A percentile compares a stretch with the other conserved stretches of the same genome.
phyloP scores from a whole-genome alignment of 1,140 invertebrate genomes.

The Drosophila sp. region DNA sequence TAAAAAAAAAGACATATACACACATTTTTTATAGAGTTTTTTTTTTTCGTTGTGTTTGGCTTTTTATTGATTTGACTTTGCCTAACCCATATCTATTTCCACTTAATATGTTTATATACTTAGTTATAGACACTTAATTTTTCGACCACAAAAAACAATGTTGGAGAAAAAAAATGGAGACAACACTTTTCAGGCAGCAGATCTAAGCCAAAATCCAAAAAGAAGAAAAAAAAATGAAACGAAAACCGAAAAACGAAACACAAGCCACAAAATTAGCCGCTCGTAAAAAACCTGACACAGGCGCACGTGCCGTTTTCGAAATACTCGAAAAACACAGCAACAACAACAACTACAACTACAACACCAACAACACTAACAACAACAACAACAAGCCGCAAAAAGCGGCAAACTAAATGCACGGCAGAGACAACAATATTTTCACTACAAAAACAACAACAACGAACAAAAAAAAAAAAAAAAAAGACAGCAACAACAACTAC shows the following conservation, averaged over 20 bases:
- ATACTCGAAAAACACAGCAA: slow-evolving; percentile 53
- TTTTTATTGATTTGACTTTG: slow-evolving; percentile 54
- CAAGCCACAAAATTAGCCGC: slow-evolving; percentile 69
- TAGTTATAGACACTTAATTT: slow-evolving; percentile 62
- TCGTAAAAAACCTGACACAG: slow-evolving; percentile 79
- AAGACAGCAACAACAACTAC: slow-evolving; percentile 27
- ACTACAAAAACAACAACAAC: slow-evolving; percentile 51
- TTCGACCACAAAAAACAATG: slow-evolving; percentile 39
- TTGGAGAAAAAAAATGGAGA: slow-evolving; percentile 31
- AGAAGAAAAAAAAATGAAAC: slow-evolving; percentile 33
- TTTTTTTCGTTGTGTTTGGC: slow-evolving; percentile 19
- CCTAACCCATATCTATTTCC: slow-evolving; percentile 32
- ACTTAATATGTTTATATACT: slow-evolving; percentile 34
- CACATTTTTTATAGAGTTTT: slow-evolving; percentile 28
- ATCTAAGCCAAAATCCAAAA: slow-evolving; percentile 37
- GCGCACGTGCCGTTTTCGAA: slow-evolving; percentile 80
- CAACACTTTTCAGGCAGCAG: slow-evolving; percentile 29
- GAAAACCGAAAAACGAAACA: slow-evolving; percentile 16
- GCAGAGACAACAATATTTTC: slow-evolving; percentile 76
- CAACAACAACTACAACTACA: slow-evolving; percentile 57
- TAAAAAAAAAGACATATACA: slow-evolving; percentile 19
- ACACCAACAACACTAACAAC: slow-evolving; percentile 24
- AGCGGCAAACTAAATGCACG: slow-evolving; percentile 44
- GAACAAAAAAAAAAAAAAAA: too few species aligned
- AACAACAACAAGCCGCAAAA: slow-evolving; percentile 36